Evolutionary conservation across 2,888 invertebrate genomes (phyloP).

Genomic region (Dermolepida albohirtum): DNA sequence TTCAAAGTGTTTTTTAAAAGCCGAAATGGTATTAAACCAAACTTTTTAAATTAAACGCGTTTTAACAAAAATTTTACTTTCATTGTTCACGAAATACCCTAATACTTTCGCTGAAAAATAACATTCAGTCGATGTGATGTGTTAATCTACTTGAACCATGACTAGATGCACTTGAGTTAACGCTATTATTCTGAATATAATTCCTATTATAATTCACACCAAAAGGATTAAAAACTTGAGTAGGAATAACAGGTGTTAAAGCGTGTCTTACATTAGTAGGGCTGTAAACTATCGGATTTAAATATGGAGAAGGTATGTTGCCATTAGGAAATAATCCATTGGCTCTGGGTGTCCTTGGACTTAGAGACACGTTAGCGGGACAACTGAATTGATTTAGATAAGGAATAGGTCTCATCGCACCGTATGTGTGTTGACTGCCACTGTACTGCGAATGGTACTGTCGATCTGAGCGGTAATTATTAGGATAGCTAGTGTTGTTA

Average conservation of each 20-base stretch:
- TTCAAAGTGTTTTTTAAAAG: too few species aligned
- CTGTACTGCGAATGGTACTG: constrained; percentile 33
- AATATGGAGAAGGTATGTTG: constrained; percentile 12
- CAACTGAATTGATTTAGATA: constrained; percentile 34
- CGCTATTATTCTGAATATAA: constrained; percentile 25
- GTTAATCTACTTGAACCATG: constrained; percentile 12
- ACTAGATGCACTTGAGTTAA: constrained; percentile 32
- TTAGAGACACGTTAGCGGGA: constrained; percentile 15
- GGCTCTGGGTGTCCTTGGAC: constrained; percentile 16
- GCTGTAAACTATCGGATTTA: constrained; percentile 11
- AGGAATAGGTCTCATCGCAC: constrained; percentile 16
- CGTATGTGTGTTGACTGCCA: constrained; percentile 24
- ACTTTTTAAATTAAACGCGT: too few species aligned
- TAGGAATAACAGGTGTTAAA: constrained; percentile 14
- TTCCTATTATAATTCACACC: constrained; percentile 33
- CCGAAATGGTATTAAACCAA: too few species aligned
- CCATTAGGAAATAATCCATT: background rate
- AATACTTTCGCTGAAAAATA: background rate
- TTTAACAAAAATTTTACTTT: background rate
- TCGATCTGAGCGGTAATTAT: constrained; percentile 12
- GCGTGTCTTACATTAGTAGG: constrained; percentile 21
- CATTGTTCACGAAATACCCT: background rate
- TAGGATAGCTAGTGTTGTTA: constrained; percentile 21
- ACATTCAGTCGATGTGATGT: background rate
- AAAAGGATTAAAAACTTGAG: constrained; percentile 28